A percentile compares a stretch with the other conserved stretches of the same genome.
phyloP scores from a whole-genome alignment of 1,140 invertebrate species.

The Brachionus sp. region DNA sequence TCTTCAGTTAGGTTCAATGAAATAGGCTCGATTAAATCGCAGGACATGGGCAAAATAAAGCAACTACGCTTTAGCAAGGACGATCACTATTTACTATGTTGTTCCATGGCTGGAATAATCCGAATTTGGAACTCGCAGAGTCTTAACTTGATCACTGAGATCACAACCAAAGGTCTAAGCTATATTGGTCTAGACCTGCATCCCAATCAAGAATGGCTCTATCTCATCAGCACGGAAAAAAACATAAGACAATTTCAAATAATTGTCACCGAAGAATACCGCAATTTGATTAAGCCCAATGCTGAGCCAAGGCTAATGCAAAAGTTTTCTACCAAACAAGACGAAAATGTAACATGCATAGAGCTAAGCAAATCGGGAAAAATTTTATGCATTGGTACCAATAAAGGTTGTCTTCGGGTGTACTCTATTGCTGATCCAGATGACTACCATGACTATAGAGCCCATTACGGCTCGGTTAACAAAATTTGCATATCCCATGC shows the following conservation, averaged over 20 bases:
- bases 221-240: slow-evolving; percentile 65
- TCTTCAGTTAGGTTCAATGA: slow-evolving; percentile 70
- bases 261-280: slow-evolving; percentile 64
- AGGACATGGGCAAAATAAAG: slow-evolving; percentile 63
- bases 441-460: slow-evolving; percentile 68
- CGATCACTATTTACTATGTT: slow-evolving; percentile 48
- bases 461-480: slow-evolving; percentile 63
- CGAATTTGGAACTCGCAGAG: slow-evolving; percentile 47
- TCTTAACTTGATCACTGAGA: slow-evolving; percentile 69
- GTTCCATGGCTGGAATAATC: slow-evolving; percentile 35
- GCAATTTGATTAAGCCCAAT: slow-evolving; percentile 69
- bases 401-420: slow-evolving; percentile 70
- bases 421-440: slow-evolving; percentile 69
- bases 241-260: slow-evolving; percentile 74
- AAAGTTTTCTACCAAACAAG: slow-evolving; percentile 65
- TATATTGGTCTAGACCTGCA: slow-evolving; percentile 77
- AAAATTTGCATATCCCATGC: slow-evolving; percentile 66
- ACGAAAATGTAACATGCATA: slow-evolving; percentile 63
- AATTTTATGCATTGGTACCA: slow-evolving; percentile 71
- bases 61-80: not conserved
- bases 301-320: slow-evolving; percentile 72
- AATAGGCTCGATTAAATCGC: slow-evolving; percentile 72
- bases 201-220: slow-evolving; percentile 83
- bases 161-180: slow-evolving; percentile 68
- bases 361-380: slow-evolving; percentile 70